phyloP scores from a whole-genome alignment of 2,113 vertebrate species.

The Lamprotornis superbus region DNA sequence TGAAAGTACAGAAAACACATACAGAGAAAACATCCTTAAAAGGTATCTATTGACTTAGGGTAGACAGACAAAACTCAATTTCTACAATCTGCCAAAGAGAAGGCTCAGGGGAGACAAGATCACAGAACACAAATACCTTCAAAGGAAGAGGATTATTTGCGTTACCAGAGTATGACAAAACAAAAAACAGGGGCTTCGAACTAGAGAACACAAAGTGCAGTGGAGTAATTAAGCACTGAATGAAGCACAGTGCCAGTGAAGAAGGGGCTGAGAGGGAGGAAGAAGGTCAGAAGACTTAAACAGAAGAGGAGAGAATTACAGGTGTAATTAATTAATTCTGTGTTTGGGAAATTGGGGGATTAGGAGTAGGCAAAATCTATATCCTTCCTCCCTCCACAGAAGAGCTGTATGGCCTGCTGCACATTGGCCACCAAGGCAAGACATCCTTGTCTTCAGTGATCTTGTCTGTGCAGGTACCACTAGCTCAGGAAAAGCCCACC shows the following conservation, averaged over 20 bases:
- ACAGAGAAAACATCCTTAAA: not conserved
- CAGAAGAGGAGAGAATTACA: conserved; percentile 18
- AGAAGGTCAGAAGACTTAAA: not conserved
- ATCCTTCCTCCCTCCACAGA: not conserved
- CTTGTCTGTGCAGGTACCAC: not conserved
- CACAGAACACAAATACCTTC: conserved; percentile 28
- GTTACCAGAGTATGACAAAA: conserved; percentile 19
- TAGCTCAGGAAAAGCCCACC: not conserved
- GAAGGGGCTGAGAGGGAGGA: not conserved
- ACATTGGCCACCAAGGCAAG: not conserved
- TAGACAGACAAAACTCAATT: not conserved
- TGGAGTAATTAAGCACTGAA: conserved; percentile 2
- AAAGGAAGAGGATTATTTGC: conserved; percentile 26
- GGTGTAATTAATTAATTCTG: not conserved
- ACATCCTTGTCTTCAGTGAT: not conserved
- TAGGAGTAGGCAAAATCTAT: not conserved
- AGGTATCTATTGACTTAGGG: not conserved
- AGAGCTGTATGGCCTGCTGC: not conserved
- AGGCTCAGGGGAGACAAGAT: conserved; percentile 39
- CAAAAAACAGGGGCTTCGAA: not conserved
- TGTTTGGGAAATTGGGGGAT: not conserved
- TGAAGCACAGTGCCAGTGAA: not conserved
- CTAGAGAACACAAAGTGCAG: not conserved
- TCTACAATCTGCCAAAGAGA: not conserved
- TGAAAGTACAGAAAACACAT: not conserved